Evolutionary conservation across 2,888 invertebrate genomes (phyloP).

Genomic region (Oscheius sp.): DNA sequence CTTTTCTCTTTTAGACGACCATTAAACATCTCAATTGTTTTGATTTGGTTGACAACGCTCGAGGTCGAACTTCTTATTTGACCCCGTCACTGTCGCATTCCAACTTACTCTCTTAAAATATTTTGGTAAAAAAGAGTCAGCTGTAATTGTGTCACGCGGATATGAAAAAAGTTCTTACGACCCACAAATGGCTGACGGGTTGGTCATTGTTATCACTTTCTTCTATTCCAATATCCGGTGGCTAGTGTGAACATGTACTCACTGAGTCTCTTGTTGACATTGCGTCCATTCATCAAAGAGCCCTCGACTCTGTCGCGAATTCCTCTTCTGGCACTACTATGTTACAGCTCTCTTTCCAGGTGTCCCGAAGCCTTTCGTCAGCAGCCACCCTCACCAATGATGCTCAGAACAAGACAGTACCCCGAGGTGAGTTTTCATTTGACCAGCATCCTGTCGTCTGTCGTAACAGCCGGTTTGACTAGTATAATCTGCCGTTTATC

Average conservation of each 20-base stretch:
- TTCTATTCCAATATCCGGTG: no score
- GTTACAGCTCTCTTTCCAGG: conserved; percentile 17
- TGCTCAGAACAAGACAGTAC: conserved; percentile 59
- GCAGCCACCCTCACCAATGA: conserved; percentile 40
- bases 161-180: no score
- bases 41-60: conserved; percentile 2
- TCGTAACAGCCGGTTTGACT: conserved; percentile 25
- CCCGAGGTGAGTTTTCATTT: conserved; percentile 50
- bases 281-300: conserved; percentile 30
- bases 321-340: conserved; percentile 1
- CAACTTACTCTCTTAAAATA: no score
- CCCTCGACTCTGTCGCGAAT: conserved; percentile 9
- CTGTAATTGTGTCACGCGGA: no score
- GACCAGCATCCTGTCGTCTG: neutral
- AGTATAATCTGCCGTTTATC: conserved; percentile 11
- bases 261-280: conserved; percentile 12
- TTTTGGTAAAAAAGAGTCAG: no score
- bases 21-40: conserved; percentile 17
- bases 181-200: no score
- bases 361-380: conserved; percentile 33
- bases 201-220: no score
- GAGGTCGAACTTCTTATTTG: no score
- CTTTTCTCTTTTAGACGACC: conserved; percentile 1
- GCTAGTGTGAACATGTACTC: conserved; percentile 20
- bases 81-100: no score